Evolutionary conservation across 2,113 vertebrate species (phyloP), one percentile per base, ranked within the genome.

Genomic region (Pachypanchax playfairii): DNA sequence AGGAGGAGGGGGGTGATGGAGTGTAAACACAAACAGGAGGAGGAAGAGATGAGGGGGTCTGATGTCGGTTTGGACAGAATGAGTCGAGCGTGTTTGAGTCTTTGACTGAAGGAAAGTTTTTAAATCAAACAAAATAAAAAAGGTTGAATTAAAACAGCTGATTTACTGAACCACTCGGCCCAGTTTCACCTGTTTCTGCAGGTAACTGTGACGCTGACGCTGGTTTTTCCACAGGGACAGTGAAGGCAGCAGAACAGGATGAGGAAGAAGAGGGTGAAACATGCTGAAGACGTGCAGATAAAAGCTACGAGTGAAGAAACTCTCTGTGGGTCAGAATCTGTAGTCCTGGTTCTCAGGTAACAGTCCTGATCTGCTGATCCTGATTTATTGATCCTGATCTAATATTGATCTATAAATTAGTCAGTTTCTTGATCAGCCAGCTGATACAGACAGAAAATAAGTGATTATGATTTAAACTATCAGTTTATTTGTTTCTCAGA

Each of bases 1-100:
- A 93, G 93, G 88, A 89, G 87, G 92, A 92, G 92, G 44, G 6
- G 25, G 91, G 93, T 91, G 95, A 87, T 91, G 93, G 94, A 93
- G 83, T 90, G 85, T 21, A 6, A 56, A 94, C 92, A 91, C 88
- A 89, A 88, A 91, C 86, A 65, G 54, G 55, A 65, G 44, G 62
- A 77, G 42, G 94, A 91, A 92, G 93, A 94, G 91, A 90, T 92
- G 62, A 91, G 84, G 90, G 93, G 91, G 90, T 92, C 93, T 94
- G 93, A 94, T 90, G 91, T 92, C 81, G 89, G 89, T 89, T 91
- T 86, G 92, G 89, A 55, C 44, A 68, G 56, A 60, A 56, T 63
- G 57, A 75, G 44, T n/a, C n/a, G 48, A 12, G 28, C 61, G n/a
- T n/a, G n/a, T 59, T 43, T 25, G 58, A 66, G 58, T 56, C 48